These are phyloP conservation scores for Diogma glabrata DNA, from an alignment of 2,888 invertebrate species.

Conservation along the genomic window DNA sequence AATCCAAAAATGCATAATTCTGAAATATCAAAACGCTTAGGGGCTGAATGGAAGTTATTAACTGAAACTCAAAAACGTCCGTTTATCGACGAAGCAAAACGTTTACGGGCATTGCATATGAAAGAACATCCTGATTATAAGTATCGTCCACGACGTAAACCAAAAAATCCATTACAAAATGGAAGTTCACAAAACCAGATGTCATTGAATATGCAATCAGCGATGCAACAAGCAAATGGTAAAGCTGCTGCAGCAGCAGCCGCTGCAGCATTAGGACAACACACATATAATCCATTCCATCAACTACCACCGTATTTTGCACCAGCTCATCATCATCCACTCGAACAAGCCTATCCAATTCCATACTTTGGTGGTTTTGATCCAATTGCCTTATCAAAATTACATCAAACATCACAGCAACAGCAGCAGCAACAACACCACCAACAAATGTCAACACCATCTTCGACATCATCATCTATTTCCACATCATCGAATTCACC, in stretches of 20 bases:
- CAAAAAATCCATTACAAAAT: slow-evolving; percentile 52
- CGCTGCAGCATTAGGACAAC: slow-evolving; percentile 43
- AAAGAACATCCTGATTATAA: slow-evolving; percentile 87
- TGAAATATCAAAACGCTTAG: slow-evolving; percentile 81
- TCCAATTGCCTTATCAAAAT: slow-evolving; percentile 33
- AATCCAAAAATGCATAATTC: slow-evolving; percentile 90
- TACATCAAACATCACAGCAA: slow-evolving; percentile 33
- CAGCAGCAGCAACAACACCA: slow-evolving; percentile 35
- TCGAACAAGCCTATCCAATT: slow-evolving; percentile 44
- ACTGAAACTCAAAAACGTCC: slow-evolving; percentile 81
- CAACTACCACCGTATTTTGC: slow-evolving; percentile 64
- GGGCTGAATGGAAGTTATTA: slow-evolving; percentile 87
- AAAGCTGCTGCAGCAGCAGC: slow-evolving; percentile 32
- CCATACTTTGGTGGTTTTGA: slow-evolving; percentile 37
- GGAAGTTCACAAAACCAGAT: slow-evolving; percentile 24
- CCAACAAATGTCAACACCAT: slow-evolving; percentile 3
- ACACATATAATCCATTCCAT: slow-evolving; percentile 48
- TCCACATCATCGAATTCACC: slow-evolving; percentile 7
- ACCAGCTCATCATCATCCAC: slow-evolving; percentile 55
- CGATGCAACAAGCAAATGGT: slow-evolving; percentile 21
- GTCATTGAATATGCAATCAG: slow-evolving; percentile 19
- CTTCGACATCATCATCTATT: slow-evolving; percentile 3
- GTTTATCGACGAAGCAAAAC: slow-evolving; percentile 91
- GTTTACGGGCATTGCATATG: slow-evolving; percentile 77
- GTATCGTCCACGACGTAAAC: slow-evolving; percentile 75